A percentile compares a stretch with the other conserved stretches of the same genome.
These are phyloP conservation scores for Himalopsyche anomala DNA, from an alignment of 2,888 invertebrate genomes.

Conservation along the genomic window DNA sequence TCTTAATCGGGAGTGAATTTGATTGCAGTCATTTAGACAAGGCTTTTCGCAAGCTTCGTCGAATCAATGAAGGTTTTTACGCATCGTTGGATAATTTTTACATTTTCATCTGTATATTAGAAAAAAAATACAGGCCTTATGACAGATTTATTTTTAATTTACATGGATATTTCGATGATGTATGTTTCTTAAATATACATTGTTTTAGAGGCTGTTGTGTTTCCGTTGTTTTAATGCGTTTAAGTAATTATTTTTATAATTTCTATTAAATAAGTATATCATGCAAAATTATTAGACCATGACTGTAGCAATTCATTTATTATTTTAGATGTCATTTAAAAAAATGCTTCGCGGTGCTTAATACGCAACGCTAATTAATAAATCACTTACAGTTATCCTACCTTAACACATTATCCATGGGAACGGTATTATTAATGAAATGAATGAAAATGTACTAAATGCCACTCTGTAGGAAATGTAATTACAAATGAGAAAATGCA, in stretches of 20 bases:
- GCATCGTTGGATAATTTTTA: constrained; percentile 11
- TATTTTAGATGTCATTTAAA: not conserved
- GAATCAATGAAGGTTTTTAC: not conserved
- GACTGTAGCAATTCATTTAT: not conserved
- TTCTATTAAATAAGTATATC: constrained; percentile 17
- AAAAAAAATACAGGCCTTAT: constrained; percentile 11
- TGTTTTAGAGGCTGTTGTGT: not conserved
- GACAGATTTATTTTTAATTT: not conserved
- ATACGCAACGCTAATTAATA: constrained; percentile 6
- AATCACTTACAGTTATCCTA: not conserved
- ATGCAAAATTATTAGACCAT: constrained; percentile 11
- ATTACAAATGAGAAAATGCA: too few species aligned
- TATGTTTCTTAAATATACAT: not conserved
- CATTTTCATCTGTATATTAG: not conserved
- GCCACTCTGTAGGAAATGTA: too few species aligned
- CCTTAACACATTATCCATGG: not conserved
- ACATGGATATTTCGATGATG: not conserved
- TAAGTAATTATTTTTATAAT: not conserved
- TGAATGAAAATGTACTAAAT: too few species aligned
- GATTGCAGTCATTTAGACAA: not conserved
- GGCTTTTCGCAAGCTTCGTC: not conserved
- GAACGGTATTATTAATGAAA: constrained; percentile 36
- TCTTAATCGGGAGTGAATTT: not conserved
- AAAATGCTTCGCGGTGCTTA: not conserved
- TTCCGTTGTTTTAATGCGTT: not conserved